Base-by-base conservation (phyloP, 2,113 vertebrate genomes). In the Oreochromis tanganicae region DNA sequence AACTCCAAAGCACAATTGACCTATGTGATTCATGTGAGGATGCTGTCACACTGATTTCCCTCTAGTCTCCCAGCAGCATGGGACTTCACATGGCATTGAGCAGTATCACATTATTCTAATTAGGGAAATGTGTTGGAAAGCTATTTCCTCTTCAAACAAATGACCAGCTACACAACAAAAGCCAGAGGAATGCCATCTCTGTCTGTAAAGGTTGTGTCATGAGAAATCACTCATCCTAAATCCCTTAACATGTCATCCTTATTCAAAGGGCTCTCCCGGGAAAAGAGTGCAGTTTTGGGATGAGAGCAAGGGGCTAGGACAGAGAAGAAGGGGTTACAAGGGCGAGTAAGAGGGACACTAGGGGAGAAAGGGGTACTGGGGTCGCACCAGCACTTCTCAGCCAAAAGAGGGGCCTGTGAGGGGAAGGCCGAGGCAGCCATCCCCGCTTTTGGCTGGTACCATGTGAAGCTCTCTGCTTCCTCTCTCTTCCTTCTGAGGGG, bases 391-490 rank as follows among this genome's bases (percentile, higher is more conserved):
- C 87, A 91, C 83, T 87, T 90, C 83, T 90, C 75, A 93, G 94
- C 93, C 93, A 96, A 92, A 91, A 91, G 92, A 92, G 95, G 89
- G 94, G 93, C 93, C 94, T 87, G 56, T 43, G 86, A 93, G 87
- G 93, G 93, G 84, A 91, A 88, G 91, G 88, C 89, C 11, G 89
- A 94, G 91, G 92, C 92, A 85, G 82, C 93, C 94, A 91, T 95
- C 90, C 82, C 83, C 86, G 82, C 94, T 94, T 88, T 96, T 96
- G 96, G 96, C 96, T 89, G 89, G 89, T 89, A 93, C 95, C 95
- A 96, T 97, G 96, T 96, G 96, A 97, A 97, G 96, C 94, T 94
- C 94, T 96, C 93, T 85, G 95, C 95, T 95, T 96, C 94, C 95
- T 95, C 95, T 93, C 94, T 93, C 93, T 94, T 93, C 91, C 92